Conservation (phyloP, 2,113 vertebrate species). For the Aythya baeri region DNA sequence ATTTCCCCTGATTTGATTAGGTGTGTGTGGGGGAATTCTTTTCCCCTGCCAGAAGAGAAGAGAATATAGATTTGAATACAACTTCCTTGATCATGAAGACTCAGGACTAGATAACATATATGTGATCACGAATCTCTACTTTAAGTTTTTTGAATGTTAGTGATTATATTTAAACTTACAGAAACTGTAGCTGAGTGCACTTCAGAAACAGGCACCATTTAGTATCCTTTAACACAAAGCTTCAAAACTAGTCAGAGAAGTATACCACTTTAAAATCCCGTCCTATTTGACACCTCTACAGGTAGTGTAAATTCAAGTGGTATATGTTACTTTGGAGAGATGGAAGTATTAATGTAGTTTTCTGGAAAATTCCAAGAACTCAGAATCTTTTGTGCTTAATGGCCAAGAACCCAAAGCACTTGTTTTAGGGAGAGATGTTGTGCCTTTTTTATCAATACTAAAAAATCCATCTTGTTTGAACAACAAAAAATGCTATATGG, state of each 20-base stretch:
- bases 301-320: neutral
- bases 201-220: neutral
- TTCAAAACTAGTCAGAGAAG: neutral
- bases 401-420: neutral
- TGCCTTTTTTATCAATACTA: neutral
- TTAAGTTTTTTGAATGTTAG: neutral
- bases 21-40: neutral
- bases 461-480: neutral
- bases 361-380: neutral
- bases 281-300: neutral
- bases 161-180: neutral
- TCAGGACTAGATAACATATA: neutral
- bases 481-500: neutral
- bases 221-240: neutral
- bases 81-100: neutral
- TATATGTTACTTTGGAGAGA: neutral
- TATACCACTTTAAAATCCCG: neutral
- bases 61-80: neutral
- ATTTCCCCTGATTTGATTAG: neutral
- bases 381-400: neutral
- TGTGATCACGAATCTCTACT: neutral
- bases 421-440: neutral
- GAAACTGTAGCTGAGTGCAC: neutral
- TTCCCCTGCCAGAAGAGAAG: neutral
- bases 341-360: neutral